Conservation (phyloP, 2,797 vertebrate species). For the Myotis myotis region DNA sequence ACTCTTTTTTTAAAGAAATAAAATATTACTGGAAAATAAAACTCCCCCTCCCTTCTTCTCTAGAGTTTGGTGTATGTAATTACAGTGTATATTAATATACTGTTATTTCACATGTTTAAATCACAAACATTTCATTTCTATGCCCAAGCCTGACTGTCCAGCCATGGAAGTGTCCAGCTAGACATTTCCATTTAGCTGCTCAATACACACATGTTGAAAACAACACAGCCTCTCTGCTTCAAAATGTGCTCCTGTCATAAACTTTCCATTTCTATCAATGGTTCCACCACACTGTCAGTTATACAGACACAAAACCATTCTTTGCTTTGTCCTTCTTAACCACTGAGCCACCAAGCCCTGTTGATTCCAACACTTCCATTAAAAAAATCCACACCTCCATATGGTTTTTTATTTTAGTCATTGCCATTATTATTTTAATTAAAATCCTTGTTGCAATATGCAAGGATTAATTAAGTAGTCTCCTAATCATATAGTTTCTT, state of each 20-base stretch:
- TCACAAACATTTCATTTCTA: neutral
- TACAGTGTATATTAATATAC: neutral
- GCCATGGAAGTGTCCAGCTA: neutral
- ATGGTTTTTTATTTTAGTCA: neutral
- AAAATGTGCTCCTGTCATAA: neutral
- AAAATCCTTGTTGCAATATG: neutral
- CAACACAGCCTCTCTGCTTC: neutral
- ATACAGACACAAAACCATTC: neutral
- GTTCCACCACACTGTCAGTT: neutral
- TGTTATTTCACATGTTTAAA: neutral
- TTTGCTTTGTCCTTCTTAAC: neutral
- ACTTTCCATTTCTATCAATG: neutral
- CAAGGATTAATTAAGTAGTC: neutral
- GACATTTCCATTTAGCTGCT: neutral
- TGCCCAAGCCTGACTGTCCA: neutral
- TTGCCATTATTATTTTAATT: neutral
- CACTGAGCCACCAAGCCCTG: neutral
- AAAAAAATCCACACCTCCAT: neutral
- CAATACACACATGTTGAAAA: neutral
- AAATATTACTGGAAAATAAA: neutral
- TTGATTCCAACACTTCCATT: neutral
- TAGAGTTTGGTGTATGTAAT: neutral
- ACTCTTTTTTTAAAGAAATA: neutral
- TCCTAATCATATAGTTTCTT: neutral
- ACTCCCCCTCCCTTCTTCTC: neutral